These are phyloP conservation scores for Zapus hudsonius DNA, from an alignment of 2,113 vertebrate species.

Conservation along the genomic window DNA sequence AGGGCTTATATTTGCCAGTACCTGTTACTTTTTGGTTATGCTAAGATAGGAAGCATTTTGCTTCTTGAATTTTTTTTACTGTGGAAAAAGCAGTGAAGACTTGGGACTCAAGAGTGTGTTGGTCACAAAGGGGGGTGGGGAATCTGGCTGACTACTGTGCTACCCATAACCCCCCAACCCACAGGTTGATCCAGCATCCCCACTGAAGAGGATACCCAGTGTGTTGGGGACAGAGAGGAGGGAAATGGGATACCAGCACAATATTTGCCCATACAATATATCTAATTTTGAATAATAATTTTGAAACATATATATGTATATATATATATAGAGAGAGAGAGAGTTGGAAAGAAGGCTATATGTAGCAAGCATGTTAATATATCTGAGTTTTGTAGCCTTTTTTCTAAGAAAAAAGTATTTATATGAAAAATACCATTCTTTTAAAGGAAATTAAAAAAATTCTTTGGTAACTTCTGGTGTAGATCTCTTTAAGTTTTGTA, in stretches of 20 bases:
- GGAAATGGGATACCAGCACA: no score
- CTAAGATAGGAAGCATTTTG: neutral
- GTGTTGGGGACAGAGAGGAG: no score
- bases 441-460: neutral
- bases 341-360: neutral
- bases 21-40: neutral
- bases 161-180: no score
- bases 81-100: neutral
- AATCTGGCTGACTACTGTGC: no score
- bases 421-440: constrained; percentile 10
- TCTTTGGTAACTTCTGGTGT: neutral
- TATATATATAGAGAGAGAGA: no score
- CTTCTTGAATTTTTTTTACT: accelerated
- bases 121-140: no score
- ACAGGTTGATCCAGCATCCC: no score
- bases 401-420: neutral
- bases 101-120: neutral
- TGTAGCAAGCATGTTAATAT: constrained; percentile 20
- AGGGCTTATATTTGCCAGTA: neutral
- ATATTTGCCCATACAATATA: no score
- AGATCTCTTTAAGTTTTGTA: no score
- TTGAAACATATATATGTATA: no score
- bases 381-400: neutral
- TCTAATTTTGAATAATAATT: no score
- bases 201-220: no score